Evolutionary conservation across 2,113 vertebrate genomes (phyloP).

Genomic region (Pteronura brasiliensis): DNA sequence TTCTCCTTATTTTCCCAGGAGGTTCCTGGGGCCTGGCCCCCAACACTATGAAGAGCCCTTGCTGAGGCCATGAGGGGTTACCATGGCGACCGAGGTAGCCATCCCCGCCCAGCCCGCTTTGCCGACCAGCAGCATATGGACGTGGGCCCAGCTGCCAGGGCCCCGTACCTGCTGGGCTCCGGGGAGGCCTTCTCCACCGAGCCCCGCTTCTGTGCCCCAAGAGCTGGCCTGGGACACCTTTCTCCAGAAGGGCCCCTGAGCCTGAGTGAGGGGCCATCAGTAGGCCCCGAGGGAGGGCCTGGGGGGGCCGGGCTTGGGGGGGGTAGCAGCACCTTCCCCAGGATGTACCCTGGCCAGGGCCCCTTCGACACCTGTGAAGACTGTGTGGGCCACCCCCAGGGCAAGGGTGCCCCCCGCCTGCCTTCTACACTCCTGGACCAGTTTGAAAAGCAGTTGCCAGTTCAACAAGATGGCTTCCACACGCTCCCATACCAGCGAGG

Average conservation of each 20-base stretch:
- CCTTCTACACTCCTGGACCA: conserved; percentile 95
- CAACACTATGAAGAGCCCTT: conserved; percentile 87
- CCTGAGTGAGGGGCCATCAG: conserved; percentile 90
- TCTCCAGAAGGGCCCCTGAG: conserved; percentile 83
- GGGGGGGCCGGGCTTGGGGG: conserved; percentile 69
- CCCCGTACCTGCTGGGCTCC: conserved; percentile 84
- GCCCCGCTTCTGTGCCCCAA: conserved; percentile 89
- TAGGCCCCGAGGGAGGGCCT: conserved; percentile 77
- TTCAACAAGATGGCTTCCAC: conserved; percentile 98
- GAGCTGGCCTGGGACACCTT: conserved; percentile 78
- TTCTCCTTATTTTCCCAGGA: conserved; percentile 66
- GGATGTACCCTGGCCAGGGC: conserved; percentile 92
- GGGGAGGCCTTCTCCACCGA: conserved; percentile 90
- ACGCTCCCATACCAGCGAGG: conserved; percentile 96
- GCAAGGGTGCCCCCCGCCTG: conserved; percentile 94
- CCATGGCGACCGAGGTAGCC: conserved; percentile 94
- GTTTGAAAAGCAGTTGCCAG: conserved; percentile 97
- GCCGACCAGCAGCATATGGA: conserved; percentile 90
- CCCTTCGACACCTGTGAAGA: conserved; percentile 97
- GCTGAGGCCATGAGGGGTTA: conserved; percentile 94
- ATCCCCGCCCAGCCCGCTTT: conserved; percentile 93
- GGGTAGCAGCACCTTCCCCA: conserved; percentile 95
- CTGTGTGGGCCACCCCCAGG: conserved; percentile 88
- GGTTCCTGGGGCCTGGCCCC: conserved; percentile 79
- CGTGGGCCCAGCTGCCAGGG: conserved; percentile 84